Base-by-base conservation (phyloP, 2,113 vertebrate species). In the Echinops telfairi region DNA sequence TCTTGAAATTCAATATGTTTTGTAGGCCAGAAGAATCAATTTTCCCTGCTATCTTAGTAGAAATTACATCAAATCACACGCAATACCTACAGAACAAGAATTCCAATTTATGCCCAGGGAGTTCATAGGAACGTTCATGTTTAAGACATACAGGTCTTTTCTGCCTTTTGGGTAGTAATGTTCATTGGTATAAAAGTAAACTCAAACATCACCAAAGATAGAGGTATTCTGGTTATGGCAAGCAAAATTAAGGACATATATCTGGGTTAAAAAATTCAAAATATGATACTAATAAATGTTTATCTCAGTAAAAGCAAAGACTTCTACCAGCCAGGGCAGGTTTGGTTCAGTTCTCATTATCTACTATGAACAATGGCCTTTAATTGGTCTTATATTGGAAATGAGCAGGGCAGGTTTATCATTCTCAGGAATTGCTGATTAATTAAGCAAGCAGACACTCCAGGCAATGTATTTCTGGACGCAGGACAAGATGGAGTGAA, bases 311-410 rank as follows among this genome's bases (percentile, higher is more conserved):
- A 73, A 90, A 84, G 17, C 40, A 78, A 80, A 81, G 33, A 31
- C 66, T 7, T 75, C n/a, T 16, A 6, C 25, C 43, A 7, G 2
- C 23, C 15, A 29, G 23, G 33, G 27, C 12, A 60, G 57, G 0
- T 62, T 76, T 64, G 27, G 7, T 60, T 83, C 27, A 23, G 7
- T 71, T 92, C 76, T 91, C 70, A 89, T 76, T 64, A 85, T 84
- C 81, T 25, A 14, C 60, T 62, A 47, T 33, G 27, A 89, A 90
- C 90, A 89, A 79, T 76, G 19, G 57, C 75, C 60, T 94, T 89
- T 94, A 91, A 87, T 95, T 84, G 73, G 77, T 57, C 53, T 95
- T 86, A 86, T 66, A 92, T 73, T 86, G 62, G 70, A 88, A 81
- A 68, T 33, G 6, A 90, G 11, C 31, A 43, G 47, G 78, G 33